phyloP scores from a whole-genome alignment of 2,113 vertebrate genomes.

The Connochaetes taurinus region DNA sequence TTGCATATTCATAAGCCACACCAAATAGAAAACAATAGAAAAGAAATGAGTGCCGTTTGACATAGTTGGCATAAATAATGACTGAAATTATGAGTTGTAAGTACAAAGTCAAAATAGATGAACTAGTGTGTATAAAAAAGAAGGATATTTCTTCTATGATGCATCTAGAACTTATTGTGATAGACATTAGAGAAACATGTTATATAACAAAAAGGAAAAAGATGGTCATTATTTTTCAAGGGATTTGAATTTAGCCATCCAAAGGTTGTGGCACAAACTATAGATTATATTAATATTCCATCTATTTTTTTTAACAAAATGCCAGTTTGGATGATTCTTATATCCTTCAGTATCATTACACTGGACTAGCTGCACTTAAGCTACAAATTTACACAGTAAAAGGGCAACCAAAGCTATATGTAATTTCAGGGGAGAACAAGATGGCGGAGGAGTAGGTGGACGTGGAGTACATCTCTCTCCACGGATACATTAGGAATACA shows the following conservation, averaged over 20 bases:
- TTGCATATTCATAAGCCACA: not conserved
- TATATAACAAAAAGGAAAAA: not conserved
- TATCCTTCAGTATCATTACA: not conserved
- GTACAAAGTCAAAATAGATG: constrained; percentile 26
- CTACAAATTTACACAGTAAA: not conserved
- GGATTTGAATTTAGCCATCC: not conserved
- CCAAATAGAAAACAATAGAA: not conserved
- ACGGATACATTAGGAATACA: not conserved
- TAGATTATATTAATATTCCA: not conserved
- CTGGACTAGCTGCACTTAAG: not conserved
- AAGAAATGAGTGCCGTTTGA: not conserved
- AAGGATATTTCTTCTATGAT: not conserved
- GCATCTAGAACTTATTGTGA: not conserved
- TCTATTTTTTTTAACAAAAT: not conserved
- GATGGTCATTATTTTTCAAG: constrained; percentile 4
- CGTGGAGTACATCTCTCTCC: not conserved
- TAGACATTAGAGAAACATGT: not conserved
- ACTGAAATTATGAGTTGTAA: constrained; percentile 16
- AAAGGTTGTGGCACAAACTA: not conserved
- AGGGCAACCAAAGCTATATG: not conserved
- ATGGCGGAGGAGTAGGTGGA: not conserved
- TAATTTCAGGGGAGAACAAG: not conserved
- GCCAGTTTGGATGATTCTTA: not conserved
- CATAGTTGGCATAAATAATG: constrained; percentile 10
- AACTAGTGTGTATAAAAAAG: not conserved